These are phyloP conservation scores for Cephus rjabovi DNA, from an alignment of 2,888 invertebrate genomes.

Conservation along the genomic window DNA sequence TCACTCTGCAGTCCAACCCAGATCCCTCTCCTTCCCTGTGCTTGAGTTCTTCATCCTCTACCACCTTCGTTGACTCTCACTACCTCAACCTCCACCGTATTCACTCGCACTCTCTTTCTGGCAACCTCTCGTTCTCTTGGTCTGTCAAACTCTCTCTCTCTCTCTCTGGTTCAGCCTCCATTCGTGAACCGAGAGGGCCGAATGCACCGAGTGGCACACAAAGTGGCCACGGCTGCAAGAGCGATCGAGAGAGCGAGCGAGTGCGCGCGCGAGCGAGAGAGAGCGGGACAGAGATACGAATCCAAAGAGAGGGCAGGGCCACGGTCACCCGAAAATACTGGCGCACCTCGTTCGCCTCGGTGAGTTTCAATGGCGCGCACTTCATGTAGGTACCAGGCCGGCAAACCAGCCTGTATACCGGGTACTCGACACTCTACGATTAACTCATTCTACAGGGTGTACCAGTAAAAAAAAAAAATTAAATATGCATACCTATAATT, in stretches of 20 bases:
- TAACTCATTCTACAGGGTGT: not conserved
- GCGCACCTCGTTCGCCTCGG: slow-evolving; percentile 40
- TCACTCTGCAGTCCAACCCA: slow-evolving; percentile 28
- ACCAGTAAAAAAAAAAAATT: not conserved
- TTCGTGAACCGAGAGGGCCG: slow-evolving; percentile 19
- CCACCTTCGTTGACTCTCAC: not conserved
- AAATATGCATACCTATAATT: too few relatives aligned
- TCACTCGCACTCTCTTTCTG: not conserved
- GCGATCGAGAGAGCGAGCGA: not conserved
- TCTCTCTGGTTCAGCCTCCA: slow-evolving; percentile 20
- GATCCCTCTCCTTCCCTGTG: not conserved
- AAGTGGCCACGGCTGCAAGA: not conserved
- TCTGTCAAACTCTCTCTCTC: slow-evolving; percentile 7
- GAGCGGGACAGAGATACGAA: slow-evolving; percentile 23
- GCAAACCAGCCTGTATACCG: not conserved
- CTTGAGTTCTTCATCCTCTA: not conserved
- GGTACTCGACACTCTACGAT: not conserved
- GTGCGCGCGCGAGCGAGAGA: slow-evolving; percentile 10
- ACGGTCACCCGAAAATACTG: slow-evolving; percentile 62
- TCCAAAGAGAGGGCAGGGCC: slow-evolving; percentile 58
- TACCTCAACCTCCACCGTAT: not conserved
- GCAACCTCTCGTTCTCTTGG: not conserved
- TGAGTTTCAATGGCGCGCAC: slow-evolving; percentile 49
- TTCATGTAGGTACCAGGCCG: slow-evolving; percentile 13
- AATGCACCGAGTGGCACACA: slow-evolving; percentile 37